Conservation (phyloP, 1,140 invertebrate genomes). For the Formica selysi region DNA sequence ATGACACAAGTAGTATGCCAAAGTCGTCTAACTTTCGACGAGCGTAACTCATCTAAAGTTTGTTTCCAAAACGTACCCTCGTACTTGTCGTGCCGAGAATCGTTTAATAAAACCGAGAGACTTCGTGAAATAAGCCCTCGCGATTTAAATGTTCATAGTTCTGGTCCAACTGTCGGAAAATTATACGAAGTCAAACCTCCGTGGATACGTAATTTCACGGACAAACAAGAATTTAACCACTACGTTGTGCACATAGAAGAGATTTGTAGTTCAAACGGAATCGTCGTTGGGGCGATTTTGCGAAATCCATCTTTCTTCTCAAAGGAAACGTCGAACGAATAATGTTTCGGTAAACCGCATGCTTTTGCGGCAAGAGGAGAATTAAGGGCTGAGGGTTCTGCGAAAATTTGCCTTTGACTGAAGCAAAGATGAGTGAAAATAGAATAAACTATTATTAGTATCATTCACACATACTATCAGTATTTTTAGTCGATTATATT, state of each 20-base stretch:
- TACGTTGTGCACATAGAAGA: not conserved
- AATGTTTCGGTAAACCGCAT: constrained; percentile 11
- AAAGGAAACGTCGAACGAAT: not conserved
- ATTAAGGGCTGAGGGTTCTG: not conserved
- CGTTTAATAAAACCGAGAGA: constrained; percentile 37
- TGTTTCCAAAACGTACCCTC: not conserved
- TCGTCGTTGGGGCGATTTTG: constrained; percentile 7
- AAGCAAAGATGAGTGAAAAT: not conserved
- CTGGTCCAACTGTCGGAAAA: not conserved
- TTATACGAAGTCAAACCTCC: constrained; percentile 29
- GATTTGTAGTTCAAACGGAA: constrained; percentile 27
- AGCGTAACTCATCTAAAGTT: constrained; percentile 42
- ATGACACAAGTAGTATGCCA: constrained; percentile 13
- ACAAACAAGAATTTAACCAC: constrained; percentile 12
- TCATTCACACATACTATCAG: not conserved
- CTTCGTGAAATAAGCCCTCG: constrained; percentile 8
- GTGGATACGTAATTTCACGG: not conserved
- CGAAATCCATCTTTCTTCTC: not conserved
- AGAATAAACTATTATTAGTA: not conserved
- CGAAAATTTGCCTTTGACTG: not conserved
- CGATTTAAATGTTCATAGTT: constrained; percentile 25
- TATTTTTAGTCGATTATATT: not conserved
- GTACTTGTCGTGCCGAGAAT: not conserved
- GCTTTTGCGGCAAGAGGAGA: not conserved
- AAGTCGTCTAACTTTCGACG: constrained; percentile 36